A percentile compares a stretch with the other conserved stretches of the same genome.
Conservation (phyloP, 2,113 vertebrate genomes). For the Elaphurus davidianus region DNA sequence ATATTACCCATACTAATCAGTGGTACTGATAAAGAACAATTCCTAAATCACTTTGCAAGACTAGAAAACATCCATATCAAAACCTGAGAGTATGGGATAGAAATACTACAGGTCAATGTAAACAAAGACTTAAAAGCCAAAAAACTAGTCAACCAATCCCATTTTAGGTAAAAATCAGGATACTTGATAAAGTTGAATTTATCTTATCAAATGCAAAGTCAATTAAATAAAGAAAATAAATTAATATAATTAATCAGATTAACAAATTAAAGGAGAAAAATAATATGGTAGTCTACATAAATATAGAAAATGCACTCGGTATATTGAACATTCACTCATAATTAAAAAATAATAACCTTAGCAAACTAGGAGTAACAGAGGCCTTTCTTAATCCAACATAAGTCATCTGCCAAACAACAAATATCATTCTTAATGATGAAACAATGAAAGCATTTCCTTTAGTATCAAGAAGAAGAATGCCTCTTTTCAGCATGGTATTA, state of each 20-base stretch:
- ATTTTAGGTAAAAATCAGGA: neutral
- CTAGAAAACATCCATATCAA: neutral
- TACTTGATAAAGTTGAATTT: neutral
- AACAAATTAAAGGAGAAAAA: slow-evolving; percentile 12
- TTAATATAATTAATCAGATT: neutral
- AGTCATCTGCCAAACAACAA: neutral
- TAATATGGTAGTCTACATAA: neutral
- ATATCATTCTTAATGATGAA: neutral
- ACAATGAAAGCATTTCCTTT: neutral
- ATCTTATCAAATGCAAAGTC: neutral
- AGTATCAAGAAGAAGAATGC: neutral
- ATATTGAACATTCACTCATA: neutral
- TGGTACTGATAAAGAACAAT: neutral
- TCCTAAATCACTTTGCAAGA: neutral
- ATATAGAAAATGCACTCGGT: neutral
- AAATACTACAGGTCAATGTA: neutral
- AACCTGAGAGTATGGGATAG: neutral
- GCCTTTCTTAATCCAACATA: neutral
- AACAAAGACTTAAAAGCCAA: neutral
- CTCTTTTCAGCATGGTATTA: neutral
- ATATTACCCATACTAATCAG: neutral
- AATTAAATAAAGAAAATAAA: slow-evolving; percentile 6
- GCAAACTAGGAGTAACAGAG: neutral
- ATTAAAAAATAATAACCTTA: slow-evolving; percentile 3
- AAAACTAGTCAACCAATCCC: neutral